Evolutionary conservation across 2,113 vertebrate genomes (phyloP).

Genomic region (Sporophila hypoxantha): DNA sequence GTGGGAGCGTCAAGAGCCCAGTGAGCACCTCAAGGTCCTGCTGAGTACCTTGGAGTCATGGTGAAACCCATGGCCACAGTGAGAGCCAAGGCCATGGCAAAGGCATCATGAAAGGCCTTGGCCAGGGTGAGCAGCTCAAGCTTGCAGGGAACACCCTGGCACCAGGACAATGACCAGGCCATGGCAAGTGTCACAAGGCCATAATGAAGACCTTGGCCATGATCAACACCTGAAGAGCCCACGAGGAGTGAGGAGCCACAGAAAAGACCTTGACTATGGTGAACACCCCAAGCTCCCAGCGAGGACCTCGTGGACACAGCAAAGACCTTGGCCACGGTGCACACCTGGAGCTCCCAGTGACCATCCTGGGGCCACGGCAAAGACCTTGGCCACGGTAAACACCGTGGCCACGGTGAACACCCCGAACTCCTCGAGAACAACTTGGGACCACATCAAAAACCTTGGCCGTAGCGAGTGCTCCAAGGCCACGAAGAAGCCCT

Average conservation of each 20-base stretch:
- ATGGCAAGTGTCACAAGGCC: not conserved
- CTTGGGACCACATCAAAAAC: not conserved
- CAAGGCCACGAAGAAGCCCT: not conserved
- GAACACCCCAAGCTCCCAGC: not conserved
- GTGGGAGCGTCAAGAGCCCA: not conserved
- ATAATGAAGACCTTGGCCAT: not conserved
- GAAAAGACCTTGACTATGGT: not conserved
- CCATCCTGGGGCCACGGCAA: not conserved
- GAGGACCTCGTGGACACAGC: not conserved
- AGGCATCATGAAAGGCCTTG: not conserved
- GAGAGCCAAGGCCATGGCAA: not conserved
- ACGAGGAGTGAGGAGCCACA: not conserved
- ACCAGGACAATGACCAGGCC: not conserved
- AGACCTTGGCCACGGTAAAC: not conserved
- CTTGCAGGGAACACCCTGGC: fast-evolving
- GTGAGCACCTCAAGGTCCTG: fast-evolving
- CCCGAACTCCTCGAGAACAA: not conserved
- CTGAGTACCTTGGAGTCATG: not conserved
- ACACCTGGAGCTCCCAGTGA: not conserved
- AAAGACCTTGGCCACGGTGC: not conserved
- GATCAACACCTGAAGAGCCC: not conserved
- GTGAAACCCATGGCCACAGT: not conserved
- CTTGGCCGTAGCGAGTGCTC: not conserved
- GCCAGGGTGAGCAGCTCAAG: not conserved
- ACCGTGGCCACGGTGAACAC: not conserved